Evolutionary conservation across 2,888 invertebrate species (phyloP).

Genomic region (Ichneumoninae sp.): DNA sequence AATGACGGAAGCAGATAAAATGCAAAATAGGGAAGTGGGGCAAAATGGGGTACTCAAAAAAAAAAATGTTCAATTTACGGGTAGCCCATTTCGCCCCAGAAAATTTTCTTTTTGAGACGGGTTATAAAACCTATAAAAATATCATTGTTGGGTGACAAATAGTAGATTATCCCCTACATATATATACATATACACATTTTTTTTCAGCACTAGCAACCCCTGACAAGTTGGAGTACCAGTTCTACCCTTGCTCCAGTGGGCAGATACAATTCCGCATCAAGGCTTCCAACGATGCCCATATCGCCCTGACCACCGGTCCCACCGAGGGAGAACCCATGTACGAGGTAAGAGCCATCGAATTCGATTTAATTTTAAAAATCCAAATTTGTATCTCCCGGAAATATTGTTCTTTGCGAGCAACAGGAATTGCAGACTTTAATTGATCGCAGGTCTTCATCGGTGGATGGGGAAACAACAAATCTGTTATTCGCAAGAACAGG

Average conservation of each 20-base stretch:
- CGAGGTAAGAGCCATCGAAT: constrained; percentile 86
- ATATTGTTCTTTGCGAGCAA: constrained; percentile 7
- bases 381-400: not conserved
- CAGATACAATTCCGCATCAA: constrained; percentile 92
- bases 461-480: constrained; percentile 94
- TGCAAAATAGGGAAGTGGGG: too few species aligned
- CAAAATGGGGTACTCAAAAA: too few species aligned
- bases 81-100: too few species aligned
- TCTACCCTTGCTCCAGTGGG: constrained; percentile 90
- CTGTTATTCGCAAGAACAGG: constrained; percentile 92
- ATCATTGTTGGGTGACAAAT: too few species aligned
- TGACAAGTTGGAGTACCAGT: constrained; percentile 93
- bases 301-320: constrained; percentile 91
- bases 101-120: too few species aligned
- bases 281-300: constrained; percentile 93
- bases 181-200: constrained; percentile 55
- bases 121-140: too few species aligned
- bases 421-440: not conserved
- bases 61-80: too few species aligned
- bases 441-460: constrained; percentile 91
- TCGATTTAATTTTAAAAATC: not conserved
- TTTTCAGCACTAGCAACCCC: constrained; percentile 91
- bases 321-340: constrained; percentile 91
- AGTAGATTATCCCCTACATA: not conserved
- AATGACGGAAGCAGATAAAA: too few species aligned